A percentile compares a stretch with the other conserved stretches of the same genome.
Conservation (phyloP, 2,797 vertebrate species). For the Characodon lateralis region DNA sequence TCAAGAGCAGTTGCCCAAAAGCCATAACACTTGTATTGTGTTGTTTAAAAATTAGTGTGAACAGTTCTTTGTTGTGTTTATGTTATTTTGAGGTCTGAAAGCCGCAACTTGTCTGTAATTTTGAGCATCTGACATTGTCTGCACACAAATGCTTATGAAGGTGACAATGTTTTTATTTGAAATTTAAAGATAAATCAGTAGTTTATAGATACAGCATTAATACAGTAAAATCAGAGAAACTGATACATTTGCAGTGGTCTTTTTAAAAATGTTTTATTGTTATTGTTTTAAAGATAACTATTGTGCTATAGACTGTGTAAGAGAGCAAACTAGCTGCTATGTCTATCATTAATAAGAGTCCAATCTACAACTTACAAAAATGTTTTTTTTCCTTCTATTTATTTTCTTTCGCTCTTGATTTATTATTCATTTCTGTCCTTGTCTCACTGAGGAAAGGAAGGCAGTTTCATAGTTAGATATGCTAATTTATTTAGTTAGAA, state of each 20-base stretch:
- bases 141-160: too few relatives aligned
- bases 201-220: not conserved
- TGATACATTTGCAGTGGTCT: not conserved
- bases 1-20: not conserved
- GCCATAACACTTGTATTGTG: not conserved
- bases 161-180: not conserved
- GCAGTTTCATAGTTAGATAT: conserved; percentile 86
- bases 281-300: not conserved
- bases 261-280: not conserved
- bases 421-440: conserved; percentile 77
- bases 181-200: not conserved
- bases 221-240: not conserved
- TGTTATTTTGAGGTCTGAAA: not conserved
- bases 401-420: conserved; percentile 68
- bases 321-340: conserved; percentile 22
- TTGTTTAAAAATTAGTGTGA: not conserved
- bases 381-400: conserved; percentile 59
- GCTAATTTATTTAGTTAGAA: conserved; percentile 89
- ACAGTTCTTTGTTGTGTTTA: not conserved
- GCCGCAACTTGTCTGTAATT: not conserved
- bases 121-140: not conserved
- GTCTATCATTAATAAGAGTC: conserved; percentile 44
- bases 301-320: not conserved
- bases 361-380: conserved; percentile 50
- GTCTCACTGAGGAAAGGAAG: conserved; percentile 66